These are phyloP conservation scores for Morpho deidamia DNA, from an alignment of 2,888 invertebrate genomes.

Conservation along the genomic window DNA sequence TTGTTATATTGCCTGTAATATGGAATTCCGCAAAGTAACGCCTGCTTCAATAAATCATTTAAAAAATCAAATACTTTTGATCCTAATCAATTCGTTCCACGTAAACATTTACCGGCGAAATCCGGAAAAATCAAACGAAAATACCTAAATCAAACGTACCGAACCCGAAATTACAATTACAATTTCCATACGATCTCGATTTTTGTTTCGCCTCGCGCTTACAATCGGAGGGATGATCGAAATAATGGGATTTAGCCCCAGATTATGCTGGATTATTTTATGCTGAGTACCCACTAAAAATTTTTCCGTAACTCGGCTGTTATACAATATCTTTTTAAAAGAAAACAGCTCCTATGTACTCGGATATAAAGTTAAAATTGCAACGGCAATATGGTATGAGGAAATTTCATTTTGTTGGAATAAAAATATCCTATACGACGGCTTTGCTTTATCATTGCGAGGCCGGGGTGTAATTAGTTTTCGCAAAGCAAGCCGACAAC, in stretches of 20 bases:
- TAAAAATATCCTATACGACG: slow-evolving; percentile 76
- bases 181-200: slow-evolving; percentile 32
- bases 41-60: too few species aligned
- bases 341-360: slow-evolving; percentile 17
- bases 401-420: slow-evolving; percentile 74
- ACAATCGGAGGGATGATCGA: slow-evolving; percentile 61
- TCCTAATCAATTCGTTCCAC: slow-evolving; percentile 41
- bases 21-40: too few species aligned
- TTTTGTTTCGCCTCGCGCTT: slow-evolving; percentile 30
- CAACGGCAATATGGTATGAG: slow-evolving; percentile 17
- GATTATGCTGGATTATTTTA: slow-evolving; percentile 76
- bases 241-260: slow-evolving; percentile 74
- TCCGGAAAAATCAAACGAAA: slow-evolving; percentile 30
- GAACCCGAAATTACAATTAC: slow-evolving; percentile 36
- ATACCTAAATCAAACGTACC: slow-evolving; percentile 39
- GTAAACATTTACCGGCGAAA: slow-evolving; percentile 44
- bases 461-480: slow-evolving; percentile 74
- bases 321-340: background rate
- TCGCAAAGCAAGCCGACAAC: slow-evolving; percentile 52
- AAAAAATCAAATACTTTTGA: background rate
- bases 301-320: slow-evolving; percentile 39
- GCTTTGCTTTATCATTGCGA: slow-evolving; percentile 78
- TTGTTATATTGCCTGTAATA: too few species aligned
- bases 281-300: slow-evolving; percentile 60
- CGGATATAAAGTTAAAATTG: slow-evolving; percentile 27